Conservation (phyloP, 2,888 invertebrate genomes). For the Drosophila paranaensis region DNA sequence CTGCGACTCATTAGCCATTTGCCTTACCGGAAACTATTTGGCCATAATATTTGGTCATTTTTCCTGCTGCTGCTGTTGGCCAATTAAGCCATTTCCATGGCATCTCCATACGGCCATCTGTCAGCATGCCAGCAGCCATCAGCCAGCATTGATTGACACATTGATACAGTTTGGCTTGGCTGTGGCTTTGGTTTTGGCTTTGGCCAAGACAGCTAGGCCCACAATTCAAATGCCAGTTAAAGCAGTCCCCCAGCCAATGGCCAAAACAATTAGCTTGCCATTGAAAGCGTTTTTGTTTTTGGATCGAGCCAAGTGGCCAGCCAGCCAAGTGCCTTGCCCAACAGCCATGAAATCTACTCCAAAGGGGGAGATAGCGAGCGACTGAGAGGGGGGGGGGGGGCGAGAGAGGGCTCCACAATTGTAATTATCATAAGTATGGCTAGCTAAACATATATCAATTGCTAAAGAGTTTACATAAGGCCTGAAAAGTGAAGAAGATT, state of each 20-base stretch:
- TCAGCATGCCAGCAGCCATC: conserved; percentile 36
- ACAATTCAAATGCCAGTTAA: conserved; percentile 63
- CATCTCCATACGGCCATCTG: conserved; percentile 53
- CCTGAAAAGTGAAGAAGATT: not conserved
- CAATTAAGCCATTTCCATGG: conserved; percentile 62
- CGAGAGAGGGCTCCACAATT: not conserved
- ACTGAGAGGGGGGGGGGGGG: not conserved
- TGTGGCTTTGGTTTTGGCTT: conserved; percentile 29
- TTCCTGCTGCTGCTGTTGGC: conserved; percentile 53
- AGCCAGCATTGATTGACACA: conserved; percentile 68
- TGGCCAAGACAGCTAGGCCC: conserved; percentile 51
- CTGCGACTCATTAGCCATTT: conserved; percentile 73
- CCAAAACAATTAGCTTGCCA: conserved; percentile 52
- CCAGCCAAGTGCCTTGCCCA: conserved; percentile 40
- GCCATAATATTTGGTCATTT: conserved; percentile 74
- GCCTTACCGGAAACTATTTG: conserved; percentile 78
- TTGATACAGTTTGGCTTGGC: conserved; percentile 63
- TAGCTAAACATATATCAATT: conserved; percentile 12
- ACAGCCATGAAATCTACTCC: conserved; percentile 45
- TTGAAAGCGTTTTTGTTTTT: conserved; percentile 38
- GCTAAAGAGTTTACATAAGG: conserved; percentile 2
- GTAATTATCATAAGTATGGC: conserved; percentile 40
- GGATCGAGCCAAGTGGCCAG: conserved; percentile 32
- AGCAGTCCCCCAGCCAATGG: conserved; percentile 28
- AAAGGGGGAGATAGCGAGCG: not conserved